These are phyloP conservation scores for Malurus melanocephalus DNA, from an alignment of 2,113 vertebrate species.

Conservation along the genomic window DNA sequence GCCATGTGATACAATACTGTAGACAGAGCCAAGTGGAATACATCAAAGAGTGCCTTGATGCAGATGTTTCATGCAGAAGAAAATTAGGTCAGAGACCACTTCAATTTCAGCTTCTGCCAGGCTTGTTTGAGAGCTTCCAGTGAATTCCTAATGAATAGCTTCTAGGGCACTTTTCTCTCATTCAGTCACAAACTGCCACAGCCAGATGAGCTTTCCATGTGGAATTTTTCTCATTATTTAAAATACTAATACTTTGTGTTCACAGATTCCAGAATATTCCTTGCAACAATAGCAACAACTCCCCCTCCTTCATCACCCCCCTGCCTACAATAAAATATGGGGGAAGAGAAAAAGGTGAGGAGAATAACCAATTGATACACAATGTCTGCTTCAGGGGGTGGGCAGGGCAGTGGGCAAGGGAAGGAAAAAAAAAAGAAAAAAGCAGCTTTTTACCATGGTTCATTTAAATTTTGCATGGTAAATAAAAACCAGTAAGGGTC, in stretches of 20 bases:
- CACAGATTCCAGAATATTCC: conserved; percentile 75
- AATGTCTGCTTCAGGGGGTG: neutral
- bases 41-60: conserved; percentile 86
- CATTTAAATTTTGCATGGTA: neutral
- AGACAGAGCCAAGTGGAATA: conserved; percentile 87
- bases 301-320: neutral
- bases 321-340: neutral
- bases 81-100: conserved; percentile 89
- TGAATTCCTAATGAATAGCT: conserved; percentile 88
- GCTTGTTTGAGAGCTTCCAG: conserved; percentile 86
- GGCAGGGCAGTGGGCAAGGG: fast-evolving
- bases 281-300: conserved; percentile 47
- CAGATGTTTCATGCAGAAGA: conserved; percentile 87
- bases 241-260: conserved; percentile 74
- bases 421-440: neutral
- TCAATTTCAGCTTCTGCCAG: conserved; percentile 87
- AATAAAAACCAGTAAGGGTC: conserved; percentile 31
- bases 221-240: conserved; percentile 80
- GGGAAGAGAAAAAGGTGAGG: conserved; percentile 6
- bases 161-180: conserved; percentile 85
- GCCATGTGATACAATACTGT: conserved; percentile 81
- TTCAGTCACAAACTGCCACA: conserved; percentile 82
- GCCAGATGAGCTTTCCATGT: conserved; percentile 81
- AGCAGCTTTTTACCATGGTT: neutral
- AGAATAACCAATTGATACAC: conserved; percentile 19